Evolutionary conservation across 2,113 vertebrate species (phyloP).

Genomic region (Lethenteron camtschaticum): DNA sequence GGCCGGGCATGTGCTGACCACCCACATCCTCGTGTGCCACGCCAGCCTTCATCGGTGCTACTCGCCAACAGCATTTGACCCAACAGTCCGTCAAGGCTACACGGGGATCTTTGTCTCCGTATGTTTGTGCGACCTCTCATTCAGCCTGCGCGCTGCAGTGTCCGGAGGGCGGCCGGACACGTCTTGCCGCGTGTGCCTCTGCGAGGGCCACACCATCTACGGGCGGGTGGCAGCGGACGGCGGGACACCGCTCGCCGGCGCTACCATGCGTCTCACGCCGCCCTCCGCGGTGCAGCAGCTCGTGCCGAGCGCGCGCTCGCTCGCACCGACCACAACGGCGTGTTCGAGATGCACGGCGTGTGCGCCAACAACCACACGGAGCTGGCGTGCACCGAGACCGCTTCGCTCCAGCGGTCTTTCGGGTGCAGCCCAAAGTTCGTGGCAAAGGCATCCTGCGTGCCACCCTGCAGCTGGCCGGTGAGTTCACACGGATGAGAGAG

Average conservation of each 20-base stretch:
- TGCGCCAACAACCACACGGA: conserved; percentile 57
- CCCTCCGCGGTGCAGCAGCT: conserved; percentile 21
- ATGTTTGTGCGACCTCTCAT: too few species aligned
- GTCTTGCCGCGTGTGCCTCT: conserved; percentile 57
- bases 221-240: conserved; percentile 51
- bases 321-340: conserved; percentile 37
- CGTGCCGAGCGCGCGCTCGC: conserved; percentile 34
- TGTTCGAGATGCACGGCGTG: conserved; percentile 49
- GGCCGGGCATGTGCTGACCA: too few species aligned
- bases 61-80: too few species aligned
- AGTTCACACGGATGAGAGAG: too few species aligned
- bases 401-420: conserved; percentile 24
- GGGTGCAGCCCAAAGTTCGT: conserved; percentile 15
- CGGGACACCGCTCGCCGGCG: conserved; percentile 35
- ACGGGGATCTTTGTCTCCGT: too few species aligned
- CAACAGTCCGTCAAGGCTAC: too few species aligned
- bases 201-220: conserved; percentile 41
- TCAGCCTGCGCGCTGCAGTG: conserved; percentile 52
- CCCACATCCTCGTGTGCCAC: too few species aligned
- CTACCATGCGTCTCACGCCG: conserved; percentile 17
- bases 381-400: conserved; percentile 43
- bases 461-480: too few species aligned
- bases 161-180: conserved; percentile 40
- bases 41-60: too few species aligned
- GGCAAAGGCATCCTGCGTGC: too few species aligned